These are phyloP conservation scores for Lepidurus arcticus DNA, from an alignment of 1,140 invertebrate genomes.

Conservation along the genomic window DNA sequence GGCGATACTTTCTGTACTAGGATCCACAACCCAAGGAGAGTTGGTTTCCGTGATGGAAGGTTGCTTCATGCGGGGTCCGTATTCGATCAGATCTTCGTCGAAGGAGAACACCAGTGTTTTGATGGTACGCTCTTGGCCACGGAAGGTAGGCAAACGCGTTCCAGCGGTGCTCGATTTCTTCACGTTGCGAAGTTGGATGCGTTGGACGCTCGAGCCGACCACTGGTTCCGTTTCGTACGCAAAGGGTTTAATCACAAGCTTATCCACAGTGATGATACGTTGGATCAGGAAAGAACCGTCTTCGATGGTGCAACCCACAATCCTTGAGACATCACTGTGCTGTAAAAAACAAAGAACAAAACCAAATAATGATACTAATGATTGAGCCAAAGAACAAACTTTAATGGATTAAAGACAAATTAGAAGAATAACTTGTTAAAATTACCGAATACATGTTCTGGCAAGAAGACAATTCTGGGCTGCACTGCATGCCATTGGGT, in stretches of 20 bases:
- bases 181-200: conserved; percentile 25
- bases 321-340: conserved; percentile 24
- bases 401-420: background rate
- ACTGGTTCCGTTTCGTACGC: conserved; percentile 34
- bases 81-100: conserved; percentile 25
- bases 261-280: conserved; percentile 29
- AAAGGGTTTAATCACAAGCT: conserved; percentile 29
- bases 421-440: background rate
- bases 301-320: conserved; percentile 29
- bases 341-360: background rate
- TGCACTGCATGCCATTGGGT: conserved; percentile 26
- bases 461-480: conserved; percentile 15
- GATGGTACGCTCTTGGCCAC: background rate
- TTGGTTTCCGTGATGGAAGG: conserved; percentile 25
- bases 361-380: background rate
- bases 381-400: background rate
- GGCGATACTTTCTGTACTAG: background rate
- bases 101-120: conserved; percentile 30
- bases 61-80: conserved; percentile 29
- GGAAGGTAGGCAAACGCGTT: background rate
- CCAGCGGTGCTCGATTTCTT: conserved; percentile 15
- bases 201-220: conserved; percentile 28
- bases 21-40: conserved; percentile 14
- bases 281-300: conserved; percentile 32
- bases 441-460: conserved; percentile 29